Percentiles rank a stretch among this genome's conserved stretches.
phyloP scores from a whole-genome alignment of 2,888 invertebrate species.

The Anodontia alba region DNA sequence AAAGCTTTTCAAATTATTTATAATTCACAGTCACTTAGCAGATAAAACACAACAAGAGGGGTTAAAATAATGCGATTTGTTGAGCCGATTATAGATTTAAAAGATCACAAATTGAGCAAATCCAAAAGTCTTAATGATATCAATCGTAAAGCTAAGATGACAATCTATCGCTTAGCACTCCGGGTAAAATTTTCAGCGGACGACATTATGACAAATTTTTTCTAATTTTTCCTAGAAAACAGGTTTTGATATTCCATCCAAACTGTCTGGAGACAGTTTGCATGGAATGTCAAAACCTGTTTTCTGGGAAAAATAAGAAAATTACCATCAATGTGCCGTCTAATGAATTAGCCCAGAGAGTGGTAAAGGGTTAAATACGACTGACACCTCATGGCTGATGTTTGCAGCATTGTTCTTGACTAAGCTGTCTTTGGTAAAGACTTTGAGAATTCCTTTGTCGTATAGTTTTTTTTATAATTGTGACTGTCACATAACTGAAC shows the following conservation, averaged over 20 bases:
- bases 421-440: not conserved
- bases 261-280: too few relatives aligned
- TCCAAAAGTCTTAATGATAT: not conserved
- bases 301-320: too few relatives aligned
- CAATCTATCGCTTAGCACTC: too few relatives aligned
- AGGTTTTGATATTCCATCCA: too few relatives aligned
- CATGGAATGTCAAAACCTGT: too few relatives aligned
- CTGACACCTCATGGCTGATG: not conserved
- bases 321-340: too few relatives aligned
- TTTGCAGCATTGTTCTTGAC: not conserved
- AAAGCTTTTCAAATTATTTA: not conserved
- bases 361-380: too few relatives aligned
- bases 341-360: too few relatives aligned
- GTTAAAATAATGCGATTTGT: not conserved
- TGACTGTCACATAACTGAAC: slow-evolving; percentile 8
- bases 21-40: slow-evolving; percentile 19
- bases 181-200: too few relatives aligned
- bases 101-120: slow-evolving; percentile 16
- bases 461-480: not conserved
- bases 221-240: too few relatives aligned
- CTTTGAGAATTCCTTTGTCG: not conserved
- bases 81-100: slow-evolving; percentile 13
- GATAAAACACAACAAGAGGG: not conserved
- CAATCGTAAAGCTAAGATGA: not conserved
- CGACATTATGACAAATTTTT: too few relatives aligned